These are phyloP conservation scores for Tapera naevia DNA, from an alignment of 2,797 vertebrate species.

Conservation along the genomic window DNA sequence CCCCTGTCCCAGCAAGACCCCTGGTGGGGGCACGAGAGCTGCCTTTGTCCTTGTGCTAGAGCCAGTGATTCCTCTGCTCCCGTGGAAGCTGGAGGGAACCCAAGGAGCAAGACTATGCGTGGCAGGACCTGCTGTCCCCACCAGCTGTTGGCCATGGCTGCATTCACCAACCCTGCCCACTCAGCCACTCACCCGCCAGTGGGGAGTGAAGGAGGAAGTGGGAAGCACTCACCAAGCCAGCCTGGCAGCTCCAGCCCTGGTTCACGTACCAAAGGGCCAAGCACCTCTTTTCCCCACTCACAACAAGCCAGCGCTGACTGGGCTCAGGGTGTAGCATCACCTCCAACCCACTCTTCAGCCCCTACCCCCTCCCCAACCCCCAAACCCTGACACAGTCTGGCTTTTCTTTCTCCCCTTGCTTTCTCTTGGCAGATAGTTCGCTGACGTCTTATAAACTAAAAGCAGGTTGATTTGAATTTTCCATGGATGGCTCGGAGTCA, in stretches of 20 bases:
- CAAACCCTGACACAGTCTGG: accelerated
- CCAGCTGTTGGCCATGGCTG: not conserved
- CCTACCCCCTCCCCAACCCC: accelerated
- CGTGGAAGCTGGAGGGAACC: not conserved
- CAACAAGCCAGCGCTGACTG: accelerated
- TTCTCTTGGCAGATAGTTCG: constrained; percentile 17
- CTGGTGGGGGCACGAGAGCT: accelerated
- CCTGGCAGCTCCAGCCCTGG: not conserved
- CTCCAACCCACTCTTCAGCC: not conserved
- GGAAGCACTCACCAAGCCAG: accelerated
- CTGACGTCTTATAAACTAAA: constrained; percentile 13
- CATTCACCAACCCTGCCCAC: not conserved
- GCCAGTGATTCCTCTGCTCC: not conserved
- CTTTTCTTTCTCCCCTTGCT: not conserved
- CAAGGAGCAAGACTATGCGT: accelerated
- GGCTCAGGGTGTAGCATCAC: not conserved
- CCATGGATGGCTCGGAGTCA: constrained; percentile 50
- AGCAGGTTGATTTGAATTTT: constrained; percentile 70
- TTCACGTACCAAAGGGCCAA: accelerated
- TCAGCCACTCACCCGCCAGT: accelerated
- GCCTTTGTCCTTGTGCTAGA: too few relatives aligned
- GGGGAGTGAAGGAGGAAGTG: not conserved
- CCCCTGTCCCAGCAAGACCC: not conserved
- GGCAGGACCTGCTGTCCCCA: accelerated
- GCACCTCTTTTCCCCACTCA: not conserved